Base-by-base conservation (phyloP, 2,888 invertebrate species). In the Heliconius ethilla region DNA sequence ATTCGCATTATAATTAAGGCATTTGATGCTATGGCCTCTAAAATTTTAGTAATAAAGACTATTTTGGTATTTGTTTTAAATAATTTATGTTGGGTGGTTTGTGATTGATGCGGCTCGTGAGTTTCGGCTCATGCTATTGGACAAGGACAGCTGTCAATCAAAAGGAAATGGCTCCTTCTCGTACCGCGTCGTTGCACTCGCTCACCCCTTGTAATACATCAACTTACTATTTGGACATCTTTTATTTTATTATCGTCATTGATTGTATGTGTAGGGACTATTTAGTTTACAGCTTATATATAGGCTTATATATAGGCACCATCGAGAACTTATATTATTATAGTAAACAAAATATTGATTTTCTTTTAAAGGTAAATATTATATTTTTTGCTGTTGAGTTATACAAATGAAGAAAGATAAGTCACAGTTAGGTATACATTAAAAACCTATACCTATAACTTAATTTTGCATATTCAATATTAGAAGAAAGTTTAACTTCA, bases 41-140 rank as follows among this genome's bases (percentile, higher is more conserved):
- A 82, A 79, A 15, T 27, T 40, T 78, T 75, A 51, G 85, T 55
- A 82, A 86, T 90, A 92, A 86, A 87, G 87, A 83, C 85, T 83
- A 86, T 83, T 89, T 75, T 73, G 79, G 82, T 81, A 82, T 82
- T 79, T 84, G 79, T 84, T 82, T 85, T 83, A 86, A 84, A 84
- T 85, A 88, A 87, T 87, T 87, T 86, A 88, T 85, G 83, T 85
- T 87, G 87, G 85, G 85, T 87, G 86, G 87, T 85, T 89, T 87
- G 89, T 96, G 96, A 97, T 96, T 96, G 97, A 97, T 96, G 96
- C 95, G 95, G 95, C 96, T 96, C 96, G 96, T 96, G 96, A 96
- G 96, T 95, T 95, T 96, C 96, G 95, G 94, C 95, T 94, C 95
- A 95, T 95, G 96, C 96, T 95, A 97, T 97, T 97, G 97, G 97